A percentile compares a stretch with the other conserved stretches of the same genome.
These are phyloP conservation scores for Synergus gifuensis DNA, from an alignment of 2,888 invertebrate genomes.

Conservation along the genomic window DNA sequence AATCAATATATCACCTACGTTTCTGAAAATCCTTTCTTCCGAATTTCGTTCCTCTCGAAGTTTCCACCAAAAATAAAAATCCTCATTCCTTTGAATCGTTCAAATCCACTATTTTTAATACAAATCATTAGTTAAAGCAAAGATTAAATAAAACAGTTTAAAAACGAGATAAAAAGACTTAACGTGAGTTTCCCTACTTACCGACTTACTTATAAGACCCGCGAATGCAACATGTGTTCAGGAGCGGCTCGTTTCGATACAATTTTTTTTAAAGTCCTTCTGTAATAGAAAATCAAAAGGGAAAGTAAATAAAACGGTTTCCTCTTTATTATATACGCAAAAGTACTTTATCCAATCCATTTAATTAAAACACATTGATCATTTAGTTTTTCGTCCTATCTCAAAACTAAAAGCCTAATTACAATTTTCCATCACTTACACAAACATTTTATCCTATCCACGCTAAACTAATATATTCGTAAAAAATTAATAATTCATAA, in stretches of 20 bases:
- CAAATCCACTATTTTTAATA: background rate
- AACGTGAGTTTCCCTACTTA: background rate
- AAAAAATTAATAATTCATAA: conserved; percentile 7
- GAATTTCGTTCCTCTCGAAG: background rate
- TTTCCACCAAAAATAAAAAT: background rate
- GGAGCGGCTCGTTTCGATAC: background rate
- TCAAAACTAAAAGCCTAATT: conserved; percentile 16
- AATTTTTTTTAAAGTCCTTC: background rate
- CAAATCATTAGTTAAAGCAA: too few species aligned
- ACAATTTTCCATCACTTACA: conserved; percentile 12
- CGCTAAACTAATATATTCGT: conserved; percentile 7
- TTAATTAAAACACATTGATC: background rate
- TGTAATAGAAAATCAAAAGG: background rate
- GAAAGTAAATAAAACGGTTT: background rate
- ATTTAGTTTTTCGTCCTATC: background rate
- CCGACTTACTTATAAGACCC: background rate
- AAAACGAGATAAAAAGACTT: background rate
- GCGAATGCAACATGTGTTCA: background rate
- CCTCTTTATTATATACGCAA: conserved; percentile 13
- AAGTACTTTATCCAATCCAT: conserved; percentile 30
- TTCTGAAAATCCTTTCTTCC: background rate
- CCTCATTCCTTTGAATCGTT: background rate
- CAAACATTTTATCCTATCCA: conserved; percentile 3
- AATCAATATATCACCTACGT: conserved; percentile 31
- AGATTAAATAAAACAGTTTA: background rate